A percentile compares a stretch with the other conserved stretches of the same genome.
Evolutionary conservation across 2,888 invertebrate species (phyloP).

Genomic region (Lobophora halterata): DNA sequence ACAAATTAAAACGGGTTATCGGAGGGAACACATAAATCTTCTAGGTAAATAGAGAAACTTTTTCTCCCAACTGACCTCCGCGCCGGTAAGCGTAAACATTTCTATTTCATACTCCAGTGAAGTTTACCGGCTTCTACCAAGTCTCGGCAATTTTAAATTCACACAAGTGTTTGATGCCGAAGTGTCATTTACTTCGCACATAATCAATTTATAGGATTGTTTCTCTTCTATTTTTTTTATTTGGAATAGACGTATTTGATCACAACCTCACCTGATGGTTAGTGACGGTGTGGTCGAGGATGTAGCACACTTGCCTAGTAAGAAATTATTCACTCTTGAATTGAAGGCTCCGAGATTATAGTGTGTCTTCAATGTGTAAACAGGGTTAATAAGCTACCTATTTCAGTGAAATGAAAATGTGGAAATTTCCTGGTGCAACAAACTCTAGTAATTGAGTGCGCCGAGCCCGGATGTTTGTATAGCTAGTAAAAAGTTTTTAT

Average conservation of each 20-base stretch:
- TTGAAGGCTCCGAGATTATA: too few relatives aligned
- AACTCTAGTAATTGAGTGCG: slow-evolving; percentile 72
- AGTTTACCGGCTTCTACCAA: slow-evolving; percentile 21
- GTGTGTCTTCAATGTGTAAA: slow-evolving; percentile 42
- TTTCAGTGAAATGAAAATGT: slow-evolving; percentile 47
- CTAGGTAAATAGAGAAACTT: slow-evolving; percentile 32
- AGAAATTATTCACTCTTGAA: too few relatives aligned
- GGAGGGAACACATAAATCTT: slow-evolving; percentile 34
- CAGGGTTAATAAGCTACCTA: slow-evolving; percentile 54
- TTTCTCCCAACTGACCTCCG: slow-evolving; percentile 28
- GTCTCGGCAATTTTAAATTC: slow-evolving; percentile 28
- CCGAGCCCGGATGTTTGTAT: slow-evolving; percentile 66
- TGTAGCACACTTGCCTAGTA: too few relatives aligned
- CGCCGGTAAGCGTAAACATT: slow-evolving; percentile 30
- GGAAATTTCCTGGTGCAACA: slow-evolving; percentile 58
- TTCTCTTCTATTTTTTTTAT: too few relatives aligned
- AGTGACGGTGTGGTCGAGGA: too few relatives aligned
- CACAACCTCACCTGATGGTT: too few relatives aligned
- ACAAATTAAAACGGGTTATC: slow-evolving; percentile 34
- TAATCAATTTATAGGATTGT: too few relatives aligned
- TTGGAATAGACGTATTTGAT: too few relatives aligned
- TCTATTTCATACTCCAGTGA: slow-evolving; percentile 28
- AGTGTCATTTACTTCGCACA: slow-evolving; percentile 42
- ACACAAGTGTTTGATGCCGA: slow-evolving; percentile 36
- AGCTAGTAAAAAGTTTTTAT: slow-evolving; percentile 65